Evolutionary conservation across 2,113 vertebrate genomes (phyloP), one percentile per base, ranked within the genome.

Genomic region (Psammodynastes pulverulentus): DNA sequence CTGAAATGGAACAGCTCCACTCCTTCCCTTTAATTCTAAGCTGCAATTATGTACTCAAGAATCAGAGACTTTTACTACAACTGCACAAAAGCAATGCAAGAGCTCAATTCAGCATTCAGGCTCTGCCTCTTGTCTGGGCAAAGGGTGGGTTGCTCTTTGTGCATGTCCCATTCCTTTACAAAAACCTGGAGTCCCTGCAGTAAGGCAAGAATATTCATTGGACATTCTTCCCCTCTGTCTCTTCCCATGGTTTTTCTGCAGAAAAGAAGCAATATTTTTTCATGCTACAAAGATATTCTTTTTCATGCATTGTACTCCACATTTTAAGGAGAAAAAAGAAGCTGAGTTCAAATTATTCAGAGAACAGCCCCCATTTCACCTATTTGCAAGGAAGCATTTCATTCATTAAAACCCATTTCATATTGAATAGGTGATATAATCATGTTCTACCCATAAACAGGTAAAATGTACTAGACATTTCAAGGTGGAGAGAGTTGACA

Each of bases 281-380:
- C 92, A 93, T 86, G 39, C 89, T 92, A 94, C 94, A 91, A 90
- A 90, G 89, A 92, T 87, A 89, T 93, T 92, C 15, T 86, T 92
- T 97, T 96, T 95, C 95, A 87, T n/a, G 90, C 92, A 88, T 89
- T 46, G 34, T 84, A 86, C 93, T 51, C 88, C 89, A 94, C 89
- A 90, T 93, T 23, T 48, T 49, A 48, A 89, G 67, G 92, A 96
- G 93, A 96, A 86, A 62, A 29, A 89, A 88, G 13, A 87, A 53
- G 3, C 43, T 91, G 84, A 93, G 93, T 91, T 95, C 56, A 91
- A 21, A 91, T 95, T 96, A 92, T 92, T 89, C 91, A 46, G 95
- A 97, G 95, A 96, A 96, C 94, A 96, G 96, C 96, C 94, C 93
- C 89, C 93, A 62, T 52, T 94, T 96, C 96, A 93, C 85, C 90